Evolutionary conservation across 2,113 vertebrate genomes (phyloP), one percentile per base, ranked within the genome.

Genomic region (Proterorhinus semilunaris): DNA sequence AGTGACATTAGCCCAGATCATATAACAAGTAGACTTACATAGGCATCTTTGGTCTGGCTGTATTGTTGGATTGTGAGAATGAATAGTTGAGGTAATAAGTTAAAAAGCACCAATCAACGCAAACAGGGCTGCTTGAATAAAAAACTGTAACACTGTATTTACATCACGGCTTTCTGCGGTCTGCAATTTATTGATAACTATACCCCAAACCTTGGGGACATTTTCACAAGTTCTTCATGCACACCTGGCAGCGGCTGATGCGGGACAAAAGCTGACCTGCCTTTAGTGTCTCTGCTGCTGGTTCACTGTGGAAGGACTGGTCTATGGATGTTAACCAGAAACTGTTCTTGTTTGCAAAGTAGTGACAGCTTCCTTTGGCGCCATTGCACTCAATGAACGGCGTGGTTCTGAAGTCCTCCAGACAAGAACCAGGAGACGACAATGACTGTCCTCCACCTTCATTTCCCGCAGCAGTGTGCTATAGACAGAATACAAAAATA

Each of bases 381-480:
- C 98, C 98, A 0, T 97, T 99, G 77, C 98, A 99, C 66, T 99
- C 98, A 0, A 99, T 96, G 90, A 99, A 99, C 0, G 98, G 98
- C 0, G 96, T 94, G 0, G 96, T 95, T 27, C 98, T 93, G 93
- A 99, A 99, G 84, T 99, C 97, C 81, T 99, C 98, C 78, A 99
- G 88, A 81, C 98, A 99, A 82, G 96, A 98, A 57, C 98, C 98
- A 0, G 98, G 98, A 0, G 97, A 99, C 10, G 96, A 95, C 85
- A 99, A 89, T 0, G 96, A 98, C 89, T 99, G 98, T 43, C 98
- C 98, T 0, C 97, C 98, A 0, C 98, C 96, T 82, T 99, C 96
- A 0, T 95, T 95, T 51, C 98, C 98, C 5, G 97, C 95, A 0
- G 95, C 95, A 0, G 96, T 98, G 83, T 99, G 97, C 98, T 99